Evolutionary conservation across 2,797 vertebrate species (phyloP), one percentile per base, ranked within the genome.

Genomic region (Clarias fuscus): DNA sequence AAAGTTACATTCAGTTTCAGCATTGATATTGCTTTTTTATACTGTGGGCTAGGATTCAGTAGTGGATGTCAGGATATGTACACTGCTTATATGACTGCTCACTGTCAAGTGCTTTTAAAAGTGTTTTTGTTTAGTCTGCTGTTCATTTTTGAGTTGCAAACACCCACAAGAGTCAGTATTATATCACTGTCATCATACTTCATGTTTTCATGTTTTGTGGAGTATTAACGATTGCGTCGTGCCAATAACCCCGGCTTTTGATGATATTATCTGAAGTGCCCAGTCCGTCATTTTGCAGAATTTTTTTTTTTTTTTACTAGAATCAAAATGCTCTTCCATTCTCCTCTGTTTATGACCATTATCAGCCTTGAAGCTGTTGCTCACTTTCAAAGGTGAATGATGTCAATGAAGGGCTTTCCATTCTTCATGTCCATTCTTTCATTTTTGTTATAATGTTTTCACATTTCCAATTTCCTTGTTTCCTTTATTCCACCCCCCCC

Each of bases 301-400:
- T 53, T n/a, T n/a, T 30, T 30, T 33, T 33, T 73, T 86, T 86
- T 75, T 71, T 89, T 87, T 85, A 88, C 81, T 70, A 27, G 65
- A 43, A 81, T 82, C 75, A 85, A 70, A 80, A 56, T 77, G 37
- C 37, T 71, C 65, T 20, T 85, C 79, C 77, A 71, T 85, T 87
- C 86, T 86, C 10, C 15, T 87, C 70, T 85, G 82, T 86, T 82
- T 88, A 88, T 87, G 37, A 86, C 83, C 37, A 82, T 7, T 1
- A 64, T n/a, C 84, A 71, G 56, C 65, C 80, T 83, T 72, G 81
- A 33, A 64, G 71, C 48, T 18, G 80, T 86, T 27, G 27, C 65
- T 83, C 14, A 22, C 67, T 84, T 86, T 86, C 61, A 85, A 82
- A 87, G 68, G 30, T 20, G 8, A 22, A 43, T 20, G 8, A 22